Base-by-base conservation (phyloP, 2,113 vertebrate species). In the Eretmochelys imbricata region DNA sequence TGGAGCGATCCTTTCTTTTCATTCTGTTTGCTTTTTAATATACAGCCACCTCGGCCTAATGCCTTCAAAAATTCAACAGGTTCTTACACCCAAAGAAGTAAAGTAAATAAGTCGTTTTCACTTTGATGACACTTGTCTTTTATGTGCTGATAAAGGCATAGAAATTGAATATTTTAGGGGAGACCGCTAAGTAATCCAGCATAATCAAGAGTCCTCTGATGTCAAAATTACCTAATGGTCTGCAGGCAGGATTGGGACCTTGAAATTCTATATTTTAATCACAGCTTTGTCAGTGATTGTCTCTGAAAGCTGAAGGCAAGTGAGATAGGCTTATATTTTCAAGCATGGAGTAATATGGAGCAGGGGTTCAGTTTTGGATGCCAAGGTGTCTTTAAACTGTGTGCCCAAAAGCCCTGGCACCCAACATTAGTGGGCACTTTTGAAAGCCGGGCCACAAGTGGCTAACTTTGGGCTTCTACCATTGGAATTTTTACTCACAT, bases 1-100 rank as follows among this genome's bases (percentile, higher is more conserved):
- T 48, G 69, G 89, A 96, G 78, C 62, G 90, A 91, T 85, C 75
- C 78, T 97, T 95, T 80, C 48, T 95, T 94, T 85, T 95, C 88
- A 84, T 95, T 84, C 82, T 79, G 72, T 88, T 95, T 75, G 46
- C 29, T 91, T 89, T 93, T 93, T 87, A 96, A 93, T 85, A 88
- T 81, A 89, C 53, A 91, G 48, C 10, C 22, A 92, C 12, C 57
- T 81, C 82, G 49, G 25, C 5, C 38, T 90, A 90, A 91, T 89
- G 27, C 35, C 2, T 0, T 14, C 19, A 53, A 75, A 91, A 88
- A 72, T 95, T 89, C 2, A 94, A 91, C 69, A 16, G 14, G 27
- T 50, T 89, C 83, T 89, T 87, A 48, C 5, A 80, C 7, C 19
- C 16, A 81, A 53, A 54, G 31, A 76, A 82, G 5, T 13, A 55